Conservation (phyloP, 2,113 vertebrate species). For the Ptilonorhynchus violaceus region DNA sequence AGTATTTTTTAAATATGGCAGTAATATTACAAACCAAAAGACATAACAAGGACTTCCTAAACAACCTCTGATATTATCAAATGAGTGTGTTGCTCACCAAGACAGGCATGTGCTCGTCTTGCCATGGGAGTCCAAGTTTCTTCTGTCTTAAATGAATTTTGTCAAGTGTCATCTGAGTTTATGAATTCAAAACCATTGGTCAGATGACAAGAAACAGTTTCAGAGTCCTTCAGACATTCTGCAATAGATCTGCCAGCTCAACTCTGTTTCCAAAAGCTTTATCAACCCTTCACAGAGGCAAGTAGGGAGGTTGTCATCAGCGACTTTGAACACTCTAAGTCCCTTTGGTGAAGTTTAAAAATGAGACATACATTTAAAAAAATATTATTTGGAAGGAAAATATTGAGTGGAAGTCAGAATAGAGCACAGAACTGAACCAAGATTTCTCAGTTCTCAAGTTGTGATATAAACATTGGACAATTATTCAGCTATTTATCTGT, state of each 20-base stretch:
- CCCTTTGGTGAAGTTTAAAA: not conserved
- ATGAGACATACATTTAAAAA: not conserved
- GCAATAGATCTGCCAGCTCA: not conserved
- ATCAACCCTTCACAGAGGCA: not conserved
- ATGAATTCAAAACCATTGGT: not conserved
- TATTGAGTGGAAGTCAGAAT: not conserved
- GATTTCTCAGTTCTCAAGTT: not conserved
- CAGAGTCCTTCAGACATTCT: not conserved
- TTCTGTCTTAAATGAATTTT: not conserved
- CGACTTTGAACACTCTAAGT: not conserved
- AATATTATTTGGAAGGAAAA: not conserved
- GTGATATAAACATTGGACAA: not conserved
- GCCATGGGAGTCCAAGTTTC: not conserved
- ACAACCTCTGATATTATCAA: not conserved
- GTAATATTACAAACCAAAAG: not conserved
- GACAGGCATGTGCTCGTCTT: not conserved
- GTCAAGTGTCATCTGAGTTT: not conserved
- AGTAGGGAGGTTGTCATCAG: not conserved
- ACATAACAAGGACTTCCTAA: not conserved
- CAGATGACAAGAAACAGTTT: not conserved
- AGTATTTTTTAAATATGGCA: not conserved
- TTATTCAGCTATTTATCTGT: not conserved
- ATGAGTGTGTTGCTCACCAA: not conserved
- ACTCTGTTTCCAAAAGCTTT: not conserved
- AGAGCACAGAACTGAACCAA: not conserved